phyloP scores from a whole-genome alignment of 2,888 invertebrate genomes.

The Synergus gifuensis region DNA sequence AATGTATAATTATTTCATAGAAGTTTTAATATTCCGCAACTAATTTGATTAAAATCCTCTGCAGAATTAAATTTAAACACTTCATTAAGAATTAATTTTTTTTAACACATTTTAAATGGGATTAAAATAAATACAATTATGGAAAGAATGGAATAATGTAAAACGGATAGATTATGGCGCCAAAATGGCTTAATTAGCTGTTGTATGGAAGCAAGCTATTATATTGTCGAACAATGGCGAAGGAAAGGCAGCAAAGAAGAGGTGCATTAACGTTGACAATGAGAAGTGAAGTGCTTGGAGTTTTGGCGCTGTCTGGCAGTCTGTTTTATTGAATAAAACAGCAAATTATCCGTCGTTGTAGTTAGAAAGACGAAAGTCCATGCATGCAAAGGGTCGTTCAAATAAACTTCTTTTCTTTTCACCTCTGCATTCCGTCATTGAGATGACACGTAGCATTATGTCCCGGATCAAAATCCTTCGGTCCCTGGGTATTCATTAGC shows the following conservation, averaged over 20 bases:
- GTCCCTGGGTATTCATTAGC: not conserved
- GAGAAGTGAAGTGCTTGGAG: not conserved
- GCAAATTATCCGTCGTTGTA: not conserved
- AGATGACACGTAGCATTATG: not conserved
- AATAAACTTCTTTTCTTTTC: not conserved
- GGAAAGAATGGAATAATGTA: not conserved
- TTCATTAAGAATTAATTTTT: too few relatives aligned
- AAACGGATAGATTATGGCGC: not conserved
- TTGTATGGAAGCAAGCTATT: not conserved
- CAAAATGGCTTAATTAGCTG: not conserved
- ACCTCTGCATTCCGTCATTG: not conserved
- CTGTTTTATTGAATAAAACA: constrained; percentile 5
- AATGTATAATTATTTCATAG: too few relatives aligned
- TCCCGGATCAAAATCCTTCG: not conserved
- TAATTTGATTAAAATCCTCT: too few relatives aligned
- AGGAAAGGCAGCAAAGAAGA: not conserved
- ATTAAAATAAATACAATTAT: too few relatives aligned
- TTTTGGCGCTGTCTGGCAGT: not conserved
- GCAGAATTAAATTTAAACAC: too few relatives aligned
- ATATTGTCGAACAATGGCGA: not conserved
- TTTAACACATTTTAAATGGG: too few relatives aligned
- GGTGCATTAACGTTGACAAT: constrained; percentile 1
- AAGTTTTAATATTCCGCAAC: too few relatives aligned
- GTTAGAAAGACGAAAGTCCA: not conserved
- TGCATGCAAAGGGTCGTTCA: constrained; percentile 1